Conservation (phyloP, 2,113 vertebrate species). For the Trichomycterus rosablanca region DNA sequence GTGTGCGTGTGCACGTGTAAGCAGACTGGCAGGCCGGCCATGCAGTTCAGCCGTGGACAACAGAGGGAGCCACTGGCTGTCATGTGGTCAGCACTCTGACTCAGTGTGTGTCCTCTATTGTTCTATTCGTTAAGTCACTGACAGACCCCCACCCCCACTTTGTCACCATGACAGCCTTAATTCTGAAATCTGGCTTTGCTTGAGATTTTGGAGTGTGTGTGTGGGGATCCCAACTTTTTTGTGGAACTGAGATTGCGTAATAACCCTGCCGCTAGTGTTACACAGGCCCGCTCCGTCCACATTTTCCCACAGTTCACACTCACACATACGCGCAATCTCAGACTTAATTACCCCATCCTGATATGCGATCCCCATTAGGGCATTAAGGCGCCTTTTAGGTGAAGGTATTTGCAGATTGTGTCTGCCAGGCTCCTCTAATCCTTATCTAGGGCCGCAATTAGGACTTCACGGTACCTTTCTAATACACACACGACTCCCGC, state of each 20-base stretch:
- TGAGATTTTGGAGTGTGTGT: no score
- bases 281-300: no score
- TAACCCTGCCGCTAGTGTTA: no score
- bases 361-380: slow-evolving; percentile 41
- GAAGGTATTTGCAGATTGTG: slow-evolving; percentile 73
- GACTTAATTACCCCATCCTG: slow-evolving; percentile 25
- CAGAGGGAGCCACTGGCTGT: slow-evolving; percentile 83
- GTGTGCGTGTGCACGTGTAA: slow-evolving; percentile 18
- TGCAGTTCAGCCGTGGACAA: slow-evolving; percentile 73
- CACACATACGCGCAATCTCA: no score
- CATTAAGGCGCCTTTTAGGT: slow-evolving; percentile 42
- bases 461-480: slow-evolving; percentile 71
- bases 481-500: slow-evolving; percentile 61
- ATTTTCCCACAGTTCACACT: no score
- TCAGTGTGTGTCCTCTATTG: slow-evolving; percentile 45
- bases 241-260: no score
- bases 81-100: slow-evolving; percentile 57
- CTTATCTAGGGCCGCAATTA: slow-evolving; percentile 79
- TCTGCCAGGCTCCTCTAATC: slow-evolving; percentile 68
- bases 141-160: neutral
- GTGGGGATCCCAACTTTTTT: no score
- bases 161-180: no score
- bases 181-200: no score
- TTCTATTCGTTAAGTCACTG: slow-evolving; percentile 32
- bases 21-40: slow-evolving; percentile 24